Percentiles rank a stretch among this genome's conserved stretches.
Evolutionary conservation across 2,888 invertebrate genomes (phyloP).

Genomic region (Tanypteryx hageni): DNA sequence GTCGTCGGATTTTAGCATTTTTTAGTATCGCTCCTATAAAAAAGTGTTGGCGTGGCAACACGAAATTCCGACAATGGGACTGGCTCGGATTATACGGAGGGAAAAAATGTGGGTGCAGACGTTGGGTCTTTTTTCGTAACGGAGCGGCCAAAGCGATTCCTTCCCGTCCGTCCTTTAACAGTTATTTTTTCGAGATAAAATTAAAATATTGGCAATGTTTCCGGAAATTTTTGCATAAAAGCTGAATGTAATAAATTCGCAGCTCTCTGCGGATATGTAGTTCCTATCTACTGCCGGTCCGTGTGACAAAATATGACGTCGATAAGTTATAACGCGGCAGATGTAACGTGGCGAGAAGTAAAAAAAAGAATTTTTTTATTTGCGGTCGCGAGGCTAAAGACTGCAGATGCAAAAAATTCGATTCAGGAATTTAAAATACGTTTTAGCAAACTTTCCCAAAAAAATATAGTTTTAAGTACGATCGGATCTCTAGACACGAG

Average conservation of each 20-base stretch:
- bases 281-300: not conserved
- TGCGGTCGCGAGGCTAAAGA: not conserved
- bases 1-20: slow-evolving; percentile 23
- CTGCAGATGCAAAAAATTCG: not conserved
- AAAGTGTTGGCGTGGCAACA: slow-evolving; percentile 39
- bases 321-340: not conserved
- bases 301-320: not conserved
- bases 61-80: slow-evolving; percentile 15
- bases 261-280: not conserved
- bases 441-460: too few species aligned
- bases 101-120: not conserved
- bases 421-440: too few species aligned
- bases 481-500: too few species aligned
- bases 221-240: slow-evolving; percentile 4
- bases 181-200: not conserved
- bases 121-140: not conserved
- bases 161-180: not conserved
- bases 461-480: too few species aligned
- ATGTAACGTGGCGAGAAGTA: not conserved
- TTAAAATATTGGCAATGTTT: slow-evolving; percentile 11
- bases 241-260: not conserved
- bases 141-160: not conserved
- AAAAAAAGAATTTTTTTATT: not conserved
- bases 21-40: slow-evolving; percentile 59
- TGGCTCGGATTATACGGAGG: not conserved